These are phyloP conservation scores for Seriola quinqueradiata DNA, from an alignment of 2,113 vertebrate genomes.

Conservation along the genomic window DNA sequence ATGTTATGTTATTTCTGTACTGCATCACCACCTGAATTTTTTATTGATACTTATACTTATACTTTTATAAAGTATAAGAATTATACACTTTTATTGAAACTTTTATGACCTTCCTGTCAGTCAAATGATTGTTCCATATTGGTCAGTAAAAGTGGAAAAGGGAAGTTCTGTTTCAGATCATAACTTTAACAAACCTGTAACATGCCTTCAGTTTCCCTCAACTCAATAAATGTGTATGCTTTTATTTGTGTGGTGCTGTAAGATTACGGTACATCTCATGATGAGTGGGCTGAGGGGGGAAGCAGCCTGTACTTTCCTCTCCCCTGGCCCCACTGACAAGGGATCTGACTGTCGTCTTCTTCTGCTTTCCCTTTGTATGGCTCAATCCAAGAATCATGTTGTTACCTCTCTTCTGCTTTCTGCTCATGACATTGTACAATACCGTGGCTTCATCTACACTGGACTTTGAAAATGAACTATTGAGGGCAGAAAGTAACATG, in stretches of 20 bases:
- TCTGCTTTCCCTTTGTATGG: constrained; percentile 56
- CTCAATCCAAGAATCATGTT: constrained; percentile 50
- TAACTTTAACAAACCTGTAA: neutral
- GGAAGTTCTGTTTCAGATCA: neutral
- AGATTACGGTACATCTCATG: constrained; percentile 14
- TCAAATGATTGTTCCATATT: too few relatives aligned
- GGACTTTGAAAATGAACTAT: neutral
- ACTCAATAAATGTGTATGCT: neutral
- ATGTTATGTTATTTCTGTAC: neutral
- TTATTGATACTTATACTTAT: too few relatives aligned
- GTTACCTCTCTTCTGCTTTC: constrained; percentile 49
- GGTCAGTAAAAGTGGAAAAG: neutral
- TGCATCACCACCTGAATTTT: neutral
- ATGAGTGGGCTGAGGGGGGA: constrained; percentile 25
- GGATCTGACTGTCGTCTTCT: constrained; percentile 39
- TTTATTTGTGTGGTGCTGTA: neutral
- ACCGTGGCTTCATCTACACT: neutral
- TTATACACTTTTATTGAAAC: neutral
- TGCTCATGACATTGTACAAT: constrained; percentile 13
- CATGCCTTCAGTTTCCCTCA: neutral
- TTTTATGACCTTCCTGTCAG: neutral
- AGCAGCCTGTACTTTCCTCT: constrained; percentile 44
- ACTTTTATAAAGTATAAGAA: too few relatives aligned
- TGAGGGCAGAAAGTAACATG: neutral
- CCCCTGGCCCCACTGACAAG: neutral